Evolutionary conservation across 1,140 invertebrate genomes (phyloP).

Genomic region (Armadillidium nasatum): DNA sequence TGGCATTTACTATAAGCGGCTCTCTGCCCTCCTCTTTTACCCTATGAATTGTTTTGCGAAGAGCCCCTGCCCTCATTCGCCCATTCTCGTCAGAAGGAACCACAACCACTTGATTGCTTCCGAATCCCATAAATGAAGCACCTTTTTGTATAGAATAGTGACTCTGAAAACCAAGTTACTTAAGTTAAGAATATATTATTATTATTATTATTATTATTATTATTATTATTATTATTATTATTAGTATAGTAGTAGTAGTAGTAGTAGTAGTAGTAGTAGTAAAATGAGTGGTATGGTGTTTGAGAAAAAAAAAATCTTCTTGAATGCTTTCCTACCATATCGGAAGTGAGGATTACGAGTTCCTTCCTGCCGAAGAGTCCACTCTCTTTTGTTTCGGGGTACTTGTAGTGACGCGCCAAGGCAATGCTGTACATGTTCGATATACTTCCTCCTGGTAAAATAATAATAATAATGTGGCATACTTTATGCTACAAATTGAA

Average conservation of each 20-base stretch:
- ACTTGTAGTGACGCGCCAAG: slow-evolving; percentile 70
- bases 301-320: background rate
- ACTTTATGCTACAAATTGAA: too few relatives aligned
- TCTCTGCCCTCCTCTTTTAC: slow-evolving; percentile 29
- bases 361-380: slow-evolving; percentile 62
- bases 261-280: too few relatives aligned
- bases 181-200: background rate
- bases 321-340: slow-evolving; percentile 59
- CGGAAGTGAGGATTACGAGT: slow-evolving; percentile 74
- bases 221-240: background rate
- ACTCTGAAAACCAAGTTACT: slow-evolving; percentile 17
- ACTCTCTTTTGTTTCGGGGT: slow-evolving; percentile 73
- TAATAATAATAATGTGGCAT: slow-evolving; percentile 18
- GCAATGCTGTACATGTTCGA: slow-evolving; percentile 93
- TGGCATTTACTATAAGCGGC: slow-evolving; percentile 85
- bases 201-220: slow-evolving; percentile 3
- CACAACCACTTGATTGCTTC: slow-evolving; percentile 68
- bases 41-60: slow-evolving; percentile 30
- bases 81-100: slow-evolving; percentile 67
- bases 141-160: slow-evolving; percentile 92
- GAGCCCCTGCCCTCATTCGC: slow-evolving; percentile 59
- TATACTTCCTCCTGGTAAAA: slow-evolving; percentile 64
- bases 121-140: slow-evolving; percentile 65
- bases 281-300: background rate
- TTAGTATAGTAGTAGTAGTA: slow-evolving; percentile 17